Evolutionary conservation across 2,888 invertebrate genomes (phyloP), one percentile per base, ranked within the genome.

Genomic region (Philopedon plagiatum): DNA sequence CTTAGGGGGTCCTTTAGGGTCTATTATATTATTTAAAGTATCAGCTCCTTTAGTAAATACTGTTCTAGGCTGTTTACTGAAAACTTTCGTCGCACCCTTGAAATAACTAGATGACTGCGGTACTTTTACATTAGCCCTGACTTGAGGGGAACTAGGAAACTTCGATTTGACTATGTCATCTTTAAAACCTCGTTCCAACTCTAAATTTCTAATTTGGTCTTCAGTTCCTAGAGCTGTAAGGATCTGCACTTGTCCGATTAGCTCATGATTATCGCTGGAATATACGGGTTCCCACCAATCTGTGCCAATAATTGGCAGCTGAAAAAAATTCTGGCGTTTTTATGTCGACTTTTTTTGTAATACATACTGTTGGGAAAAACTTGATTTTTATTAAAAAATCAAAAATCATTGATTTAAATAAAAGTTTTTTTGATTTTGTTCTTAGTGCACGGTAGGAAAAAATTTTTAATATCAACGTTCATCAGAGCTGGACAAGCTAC

Each of bases 221-320:
- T 88, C 87, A 2, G 89, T 89, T 9, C 91, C 91, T 51, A 91
- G 84, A 37, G 91, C 90, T 32, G 90, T 82, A 8, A 91, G 78
- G 44, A 89, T 87, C 78, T 88, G 87, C 3, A 89, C 82, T 79
- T 90, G 87, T 0, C 91, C 91, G 65, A 86, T 80, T 15, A 85
- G 79, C 49, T 84, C 81, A 34, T 87, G 86, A 9, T 85, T 85
- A 21, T 85, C 80, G 26, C 87, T 85, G 76, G 86, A 84, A 1
- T 83, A 78, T 61, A 91, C 87, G 7, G 88, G 84, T 49, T 88
- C 86, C 89, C 90, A 90, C 77, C 87, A 88, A 80, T 91, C 90
- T 9, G 88, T 87, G 51, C 89, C 88, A 76, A 90, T 88, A 8
- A 90, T 88, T 19, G 91, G 91, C 76, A 89, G 81, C 89, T 90